Evolutionary conservation across 2,888 invertebrate genomes (phyloP).

Genomic region (Coleophora deauratella): DNA sequence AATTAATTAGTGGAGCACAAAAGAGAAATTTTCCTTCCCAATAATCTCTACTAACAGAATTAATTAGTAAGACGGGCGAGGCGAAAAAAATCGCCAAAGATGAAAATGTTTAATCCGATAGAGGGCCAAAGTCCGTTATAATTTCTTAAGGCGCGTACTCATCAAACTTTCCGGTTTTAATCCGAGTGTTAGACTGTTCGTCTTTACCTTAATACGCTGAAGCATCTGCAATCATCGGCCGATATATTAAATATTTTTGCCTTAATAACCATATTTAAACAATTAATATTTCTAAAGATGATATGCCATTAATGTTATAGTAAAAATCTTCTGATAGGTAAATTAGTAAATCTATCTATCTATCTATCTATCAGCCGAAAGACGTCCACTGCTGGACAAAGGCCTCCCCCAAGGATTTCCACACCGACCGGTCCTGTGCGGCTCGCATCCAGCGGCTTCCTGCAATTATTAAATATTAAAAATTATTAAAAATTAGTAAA

Average conservation of each 20-base stretch:
- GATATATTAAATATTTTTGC: constrained; percentile 43
- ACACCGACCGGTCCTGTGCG: too few species aligned
- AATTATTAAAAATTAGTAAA: too few species aligned
- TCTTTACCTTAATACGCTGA: constrained; percentile 7
- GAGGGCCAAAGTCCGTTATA: constrained; percentile 37
- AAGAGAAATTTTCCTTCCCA: constrained; percentile 25
- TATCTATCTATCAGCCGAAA: too few species aligned
- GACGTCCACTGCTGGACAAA: too few species aligned
- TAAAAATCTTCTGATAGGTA: too few species aligned
- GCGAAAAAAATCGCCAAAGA: constrained; percentile 34
- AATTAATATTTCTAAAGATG: too few species aligned
- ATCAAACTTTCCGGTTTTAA: constrained; percentile 48
- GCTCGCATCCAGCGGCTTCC: too few species aligned
- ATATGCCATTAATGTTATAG: too few species aligned
- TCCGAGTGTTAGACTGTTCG: constrained; percentile 14
- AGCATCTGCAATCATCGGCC: constrained; percentile 33
- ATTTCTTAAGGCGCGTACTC: constrained; percentile 31
- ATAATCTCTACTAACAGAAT: constrained; percentile 47
- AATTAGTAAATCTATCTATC: too few species aligned
- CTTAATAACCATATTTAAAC: constrained; percentile 19
- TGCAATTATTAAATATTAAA: too few species aligned
- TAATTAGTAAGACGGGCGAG: constrained; percentile 39
- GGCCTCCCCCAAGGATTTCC: too few species aligned
- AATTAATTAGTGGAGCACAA: constrained; percentile 25
- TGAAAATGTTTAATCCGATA: constrained; percentile 49